Base-by-base conservation (phyloP, 2,113 vertebrate genomes). In the Upupa epops region DNA sequence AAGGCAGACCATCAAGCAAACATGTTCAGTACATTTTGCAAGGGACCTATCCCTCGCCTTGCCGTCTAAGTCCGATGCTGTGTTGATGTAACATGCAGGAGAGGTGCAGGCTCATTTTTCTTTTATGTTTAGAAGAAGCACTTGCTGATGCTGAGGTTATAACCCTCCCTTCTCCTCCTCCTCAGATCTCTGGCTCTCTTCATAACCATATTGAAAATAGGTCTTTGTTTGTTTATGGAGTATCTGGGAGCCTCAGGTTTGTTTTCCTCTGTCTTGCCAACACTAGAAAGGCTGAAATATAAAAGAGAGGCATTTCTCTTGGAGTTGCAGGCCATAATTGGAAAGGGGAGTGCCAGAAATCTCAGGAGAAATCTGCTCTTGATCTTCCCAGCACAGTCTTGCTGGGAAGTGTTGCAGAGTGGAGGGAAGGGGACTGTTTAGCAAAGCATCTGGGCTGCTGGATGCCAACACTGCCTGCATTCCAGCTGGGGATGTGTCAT, bases 181-280 rank as follows among this genome's bases (percentile, higher is more conserved):
- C 31, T 73, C 83, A 86, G 69, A 74, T 40, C 69, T 78, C 88
- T 94, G 90, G n/a, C 83, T 88, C 16, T 48, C 59, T 69, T 88
- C 66, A 92, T 72, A 86, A 61, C 45, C 54, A 58, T 22, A 17
- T 0, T 75, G 83, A 92, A 86, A 90, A 93, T 5, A 86, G 95
- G 71, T 83, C 60, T 80, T 60, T 84, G 86, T 88, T 94, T 94
- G 75, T 91, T 96, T 95, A 75, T 59, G 42, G 63, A 90, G 31
- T 95, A 88, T 96, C 80, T 86, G 92, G 45, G 78, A 94, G 69
- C 37, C 70, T 82, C 83, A 90, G 83, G 85, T 95, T 93, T 91
- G 79, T 91, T 93, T 93, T 79, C 49, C 65, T 89, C 60, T 4
- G 22, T 83, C 52, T 88, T 92, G 77, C 88, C 90, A 93, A 42